Percentiles rank a stretch among this genome's conserved stretches.
phyloP scores from a whole-genome alignment of 2,797 vertebrate species.

The Anguilla obscura region DNA sequence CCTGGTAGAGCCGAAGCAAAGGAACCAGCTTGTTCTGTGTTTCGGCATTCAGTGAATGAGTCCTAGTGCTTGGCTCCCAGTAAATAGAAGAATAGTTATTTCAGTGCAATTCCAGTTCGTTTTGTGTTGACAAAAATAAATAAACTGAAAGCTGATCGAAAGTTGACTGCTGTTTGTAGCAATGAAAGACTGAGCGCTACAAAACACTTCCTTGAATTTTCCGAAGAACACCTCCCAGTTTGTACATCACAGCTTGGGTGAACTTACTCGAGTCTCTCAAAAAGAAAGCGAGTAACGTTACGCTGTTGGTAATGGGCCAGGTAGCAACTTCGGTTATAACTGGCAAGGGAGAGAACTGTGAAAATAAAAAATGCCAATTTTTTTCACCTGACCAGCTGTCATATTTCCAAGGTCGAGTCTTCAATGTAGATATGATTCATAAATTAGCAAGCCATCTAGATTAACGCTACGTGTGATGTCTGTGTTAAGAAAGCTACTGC shows the following conservation, averaged over 20 bases:
- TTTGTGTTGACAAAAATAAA: neutral
- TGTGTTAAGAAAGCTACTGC: neutral
- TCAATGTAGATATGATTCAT: neutral
- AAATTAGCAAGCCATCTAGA: constrained; percentile 42
- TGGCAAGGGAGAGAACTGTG: neutral
- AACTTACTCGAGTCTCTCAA: neutral
- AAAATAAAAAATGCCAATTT: neutral
- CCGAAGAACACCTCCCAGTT: constrained; percentile 17
- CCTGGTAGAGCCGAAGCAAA: neutral
- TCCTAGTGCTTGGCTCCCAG: neutral
- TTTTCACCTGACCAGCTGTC: neutral
- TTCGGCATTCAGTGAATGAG: neutral
- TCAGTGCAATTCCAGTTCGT: neutral
- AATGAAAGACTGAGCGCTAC: neutral
- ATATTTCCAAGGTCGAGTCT: constrained; percentile 19
- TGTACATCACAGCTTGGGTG: constrained; percentile 10
- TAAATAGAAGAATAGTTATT: neutral
- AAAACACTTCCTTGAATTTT: constrained; percentile 13
- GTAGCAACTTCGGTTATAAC: neutral
- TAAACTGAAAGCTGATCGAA: neutral
- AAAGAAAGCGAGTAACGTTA: neutral
- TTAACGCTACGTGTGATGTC: neutral
- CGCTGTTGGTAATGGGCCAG: neutral
- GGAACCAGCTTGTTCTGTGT: constrained; percentile 23
- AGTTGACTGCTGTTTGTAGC: constrained; percentile 1